These are phyloP conservation scores for Thecophora atra DNA, from an alignment of 2,888 invertebrate genomes.

Conservation along the genomic window DNA sequence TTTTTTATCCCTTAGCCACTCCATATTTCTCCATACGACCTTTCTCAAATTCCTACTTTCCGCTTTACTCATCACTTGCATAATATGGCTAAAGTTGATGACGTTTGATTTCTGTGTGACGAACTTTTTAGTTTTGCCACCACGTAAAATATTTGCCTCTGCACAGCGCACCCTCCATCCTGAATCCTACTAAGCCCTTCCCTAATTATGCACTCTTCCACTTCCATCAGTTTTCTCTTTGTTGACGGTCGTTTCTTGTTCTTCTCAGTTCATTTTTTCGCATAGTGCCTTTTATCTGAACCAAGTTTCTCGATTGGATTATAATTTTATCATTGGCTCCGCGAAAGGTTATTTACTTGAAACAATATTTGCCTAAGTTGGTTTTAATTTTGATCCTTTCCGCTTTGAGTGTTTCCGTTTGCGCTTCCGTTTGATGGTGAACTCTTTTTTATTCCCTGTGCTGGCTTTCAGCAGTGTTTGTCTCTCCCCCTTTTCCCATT, in stretches of 20 bases:
- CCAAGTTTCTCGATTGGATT: constrained; percentile 36
- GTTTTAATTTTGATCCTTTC: constrained; percentile 34
- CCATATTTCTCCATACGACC: not conserved
- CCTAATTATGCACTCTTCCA: too few relatives aligned
- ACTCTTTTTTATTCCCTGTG: not conserved
- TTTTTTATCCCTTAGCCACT: not conserved
- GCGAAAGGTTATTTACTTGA: constrained; percentile 31
- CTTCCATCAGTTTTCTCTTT: not conserved
- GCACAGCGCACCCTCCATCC: not conserved
- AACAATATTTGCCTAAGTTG: constrained; percentile 42
- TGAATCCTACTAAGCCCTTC: not conserved
- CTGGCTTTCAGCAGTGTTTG: not conserved
- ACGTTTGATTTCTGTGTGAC: constrained; percentile 3
- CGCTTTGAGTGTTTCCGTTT: not conserved
- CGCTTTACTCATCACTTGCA: not conserved
- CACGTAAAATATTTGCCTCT: constrained; percentile 16
- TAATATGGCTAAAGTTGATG: not conserved
- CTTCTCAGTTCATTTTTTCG: constrained; percentile 6
- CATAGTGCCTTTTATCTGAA: constrained; percentile 29
- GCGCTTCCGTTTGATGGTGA: not conserved
- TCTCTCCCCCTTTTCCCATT: not conserved
- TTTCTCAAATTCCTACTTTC: not conserved
- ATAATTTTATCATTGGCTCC: constrained; percentile 33
- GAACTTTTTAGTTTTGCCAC: constrained; percentile 15
- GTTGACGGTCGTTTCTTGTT: not conserved